A percentile compares a stretch with the other conserved stretches of the same genome.
Evolutionary conservation across 2,888 invertebrate genomes (phyloP).

Genomic region (Dasysyrphus albostriatus): DNA sequence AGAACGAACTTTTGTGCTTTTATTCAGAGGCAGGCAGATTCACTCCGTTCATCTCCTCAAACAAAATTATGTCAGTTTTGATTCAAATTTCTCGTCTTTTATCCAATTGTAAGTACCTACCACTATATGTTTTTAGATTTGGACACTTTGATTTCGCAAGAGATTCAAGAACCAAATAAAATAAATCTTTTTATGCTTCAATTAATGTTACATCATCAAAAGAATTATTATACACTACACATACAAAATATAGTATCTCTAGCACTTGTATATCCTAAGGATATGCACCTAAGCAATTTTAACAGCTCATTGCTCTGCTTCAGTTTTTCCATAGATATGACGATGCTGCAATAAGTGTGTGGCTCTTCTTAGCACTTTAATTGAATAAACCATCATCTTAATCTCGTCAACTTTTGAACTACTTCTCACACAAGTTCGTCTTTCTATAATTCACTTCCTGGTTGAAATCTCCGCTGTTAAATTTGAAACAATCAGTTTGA

Average conservation of each 20-base stretch:
- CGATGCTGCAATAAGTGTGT: not conserved
- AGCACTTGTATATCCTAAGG: not conserved
- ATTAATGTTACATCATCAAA: too few relatives aligned
- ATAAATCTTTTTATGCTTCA: too few relatives aligned
- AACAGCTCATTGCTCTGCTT: not conserved
- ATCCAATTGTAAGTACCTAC: too few relatives aligned
- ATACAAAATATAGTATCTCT: not conserved
- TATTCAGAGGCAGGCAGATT: too few relatives aligned
- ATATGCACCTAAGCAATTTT: not conserved
- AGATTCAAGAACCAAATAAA: too few relatives aligned
- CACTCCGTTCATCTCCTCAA: too few relatives aligned
- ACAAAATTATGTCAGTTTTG: too few relatives aligned
- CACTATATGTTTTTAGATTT: too few relatives aligned
- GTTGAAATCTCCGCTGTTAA: conserved; percentile 21
- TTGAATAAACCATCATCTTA: conserved; percentile 16
- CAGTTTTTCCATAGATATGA: not conserved
- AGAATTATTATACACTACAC: too few relatives aligned
- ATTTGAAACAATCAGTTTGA: conserved; percentile 45
- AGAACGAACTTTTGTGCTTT: too few relatives aligned
- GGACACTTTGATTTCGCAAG: too few relatives aligned
- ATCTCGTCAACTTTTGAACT: conserved; percentile 15
- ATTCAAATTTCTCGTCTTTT: too few relatives aligned
- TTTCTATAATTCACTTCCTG: conserved; percentile 56
- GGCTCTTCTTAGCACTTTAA: not conserved
- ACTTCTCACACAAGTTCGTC: conserved; percentile 9